Evolutionary conservation across 2,888 invertebrate species (phyloP), one percentile per base, ranked within the genome.

Genomic region (Cantharis rustica): DNA sequence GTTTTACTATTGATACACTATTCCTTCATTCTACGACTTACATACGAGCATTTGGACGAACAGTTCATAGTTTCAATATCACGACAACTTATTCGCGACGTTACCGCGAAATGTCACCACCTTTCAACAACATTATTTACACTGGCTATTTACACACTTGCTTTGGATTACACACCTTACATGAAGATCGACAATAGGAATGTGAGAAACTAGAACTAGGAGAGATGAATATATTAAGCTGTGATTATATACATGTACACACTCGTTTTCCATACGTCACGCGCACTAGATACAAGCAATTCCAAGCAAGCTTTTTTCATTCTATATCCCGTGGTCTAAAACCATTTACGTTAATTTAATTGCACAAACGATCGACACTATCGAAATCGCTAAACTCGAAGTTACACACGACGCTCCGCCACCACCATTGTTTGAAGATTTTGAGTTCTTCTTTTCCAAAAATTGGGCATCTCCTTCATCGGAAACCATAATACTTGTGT

Each of bases 381-480:
- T 62, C 20, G 64, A 66, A 23, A 75, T 61, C 13, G 31, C 70
- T 47, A 78, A 63, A 61, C 76, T 75, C 15, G 75, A 31, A 27
- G 75, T 72, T 61, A 77, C 23, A 68, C 73, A 72, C 4, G 70
- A 11, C 13, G 71, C 75, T 63, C 61, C 23, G 61, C 72, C 72
- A n/a, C 27, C 66, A 2, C 68, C 27, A 11, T 69, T 72, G 10
- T 20, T 64, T 13, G 13, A 61, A 15, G 75, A 31, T 26, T 77
- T 75, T 10, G 82, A 80, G 27, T 85, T 85, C 78, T 88, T 88
- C 78, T 90, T 86, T 78, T 85, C 84, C 75, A 86, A 87, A 70
- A 89, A 87, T 47, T 83, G 81, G 3, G 86, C 85, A 61, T 89
- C 89, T 9, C 86, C 84, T 26, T 84, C 83, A 75, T 86, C 85